Base-by-base conservation (phyloP, 2,113 vertebrate genomes). In the Entelurus aequoreus region DNA sequence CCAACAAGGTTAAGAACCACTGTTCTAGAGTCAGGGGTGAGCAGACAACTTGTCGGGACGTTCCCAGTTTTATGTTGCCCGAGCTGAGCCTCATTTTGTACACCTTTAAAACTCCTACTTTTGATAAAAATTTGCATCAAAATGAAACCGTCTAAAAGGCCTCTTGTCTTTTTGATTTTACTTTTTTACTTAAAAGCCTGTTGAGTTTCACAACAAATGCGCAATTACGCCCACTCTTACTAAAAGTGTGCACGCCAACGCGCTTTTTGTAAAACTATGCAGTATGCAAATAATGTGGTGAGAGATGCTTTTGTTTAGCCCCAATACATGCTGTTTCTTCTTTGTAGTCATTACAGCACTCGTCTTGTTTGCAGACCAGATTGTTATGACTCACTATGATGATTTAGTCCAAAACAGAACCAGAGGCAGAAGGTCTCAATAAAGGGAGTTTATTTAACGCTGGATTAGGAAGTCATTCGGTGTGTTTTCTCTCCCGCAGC, bases 401-500 rank as follows among this genome's bases (percentile, higher is more conserved):
- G 14, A 55, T 57, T 44, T 40, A 16, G 40, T 46, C 40, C 10
- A 57, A 57, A 56, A 56, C 37, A 12, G 16, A 56, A 46, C 42
- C 42, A 2, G 12, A 46, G 42, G 42, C 42, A 9, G 40, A 42
- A 9, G 40, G 42, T 5, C 10, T 12, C 42, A 12, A 46, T 46
- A 46, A 46, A 46, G 61, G 36, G 66, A 63, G 59, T 60, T 40
- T 49, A 59, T 62, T 66, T 42, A 66, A 66, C n/a, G 40, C 35
- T 47, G 13, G 28, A 28, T 28, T 28, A 28, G 28, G 28, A 28
- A 28, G 28, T 28, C 28, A 69, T 71, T 38, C 16, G n/a, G 42
- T 54, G 48, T 42, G 36, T 6, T 12, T 38, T 60, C 59, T 46
- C 10, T 62, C 54, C 44, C 60, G 11, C 66, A 91, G 91, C 87